Evolutionary conservation across 2,797 vertebrate genomes (phyloP), one percentile per base, ranked within the genome.

Genomic region (Siniperca scherzeri): DNA sequence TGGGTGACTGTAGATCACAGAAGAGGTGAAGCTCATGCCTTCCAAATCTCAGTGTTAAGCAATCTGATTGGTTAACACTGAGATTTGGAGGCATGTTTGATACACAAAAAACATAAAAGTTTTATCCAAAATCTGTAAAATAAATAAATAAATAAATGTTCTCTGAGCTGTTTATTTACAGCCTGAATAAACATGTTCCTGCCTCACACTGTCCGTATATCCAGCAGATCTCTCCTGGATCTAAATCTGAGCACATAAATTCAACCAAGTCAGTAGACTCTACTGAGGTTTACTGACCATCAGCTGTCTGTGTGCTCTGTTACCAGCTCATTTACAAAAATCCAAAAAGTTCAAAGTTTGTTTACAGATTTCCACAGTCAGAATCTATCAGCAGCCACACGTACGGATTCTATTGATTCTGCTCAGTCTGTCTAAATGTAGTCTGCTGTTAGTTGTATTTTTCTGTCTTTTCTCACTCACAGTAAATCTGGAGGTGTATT

Each of bases 291-390:
- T 59, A 53, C 44, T 83, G 61, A 57, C 33, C 21, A 3, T 46
- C 36, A 68, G 56, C n/a, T 68, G 13, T 70, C 16, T 22, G 40
- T 46, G 16, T 46, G 42, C 21, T 70, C 61, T 83, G 25, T 79
- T 78, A 75, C 82, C 67, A 64, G 67, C 14, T 81, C 79, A 83
- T 83, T 88, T 77, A 88, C n/a, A 82, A 80, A 87, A 82, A 78
- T 22, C 42, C 25, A 4, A 69, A 68, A 60, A 78, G 85, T 59
- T 84, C 87, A 88, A 84, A 86, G 87, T 82, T 56, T 87, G 79
- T 89, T 86, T 61, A 80, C 76, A 72, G 27, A 78, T 79, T 72
- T 80, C 55, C 57, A 46, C 73, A 77, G 21, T 59, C 11, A 30
- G 13, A 67, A 66, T 42, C 17, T n/a, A 27, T 16, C 13, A 25